Base-by-base conservation (phyloP, 37 sponge, comb jelly and placozoan species). In the Dysidea cf. avara region DNA sequence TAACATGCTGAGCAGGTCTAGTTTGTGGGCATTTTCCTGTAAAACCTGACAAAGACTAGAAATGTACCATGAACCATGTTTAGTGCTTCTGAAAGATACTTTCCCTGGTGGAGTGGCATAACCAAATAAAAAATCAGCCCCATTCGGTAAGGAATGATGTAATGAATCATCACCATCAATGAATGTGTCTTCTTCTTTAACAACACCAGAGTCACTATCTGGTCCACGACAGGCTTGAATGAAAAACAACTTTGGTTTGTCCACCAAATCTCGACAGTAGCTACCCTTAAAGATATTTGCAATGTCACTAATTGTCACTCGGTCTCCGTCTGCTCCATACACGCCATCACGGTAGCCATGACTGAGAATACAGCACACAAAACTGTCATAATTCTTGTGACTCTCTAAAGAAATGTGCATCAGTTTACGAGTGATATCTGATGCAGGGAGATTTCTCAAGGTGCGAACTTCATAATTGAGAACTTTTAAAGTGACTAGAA, bases 161-260 rank as follows among this genome's bases (percentile, higher is more conserved):
- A n/a, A n/a, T n/a, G n/a, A n/a, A n/a, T n/a, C n/a, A n/a, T n/a
- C n/a, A n/a, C n/a, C n/a, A n/a, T n/a, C n/a, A n/a, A n/a, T n/a
- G n/a, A n/a, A n/a, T n/a, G n/a, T n/a, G n/a, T n/a, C n/a, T 14
- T 11, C n/a, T 12, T 53, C 9, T 11, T 12, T 62, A 0, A 30
- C 24, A 7, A 55, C 72, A 3, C 61, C 81, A 11, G 53, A 35
- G 21, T 78, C 66, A 34, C 46, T 53, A 0, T 31, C 76, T 34
- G 55, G 73, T 34, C 94, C 94, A 14, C 94, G 74, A 68, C 90
- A 89, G 28, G 94, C 94, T 94, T 94, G 16, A 90, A n/a, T n/a
- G n/a, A n/a, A n/a, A n/a, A n/a, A n/a, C n/a, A n/a, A n/a, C n/a
- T n/a, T n/a, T n/a, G n/a, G 94, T 72, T 94, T 94, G 14, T 64